These are phyloP conservation scores for Girardinus metallicus DNA, from an alignment of 2,797 vertebrate species.

Conservation along the genomic window DNA sequence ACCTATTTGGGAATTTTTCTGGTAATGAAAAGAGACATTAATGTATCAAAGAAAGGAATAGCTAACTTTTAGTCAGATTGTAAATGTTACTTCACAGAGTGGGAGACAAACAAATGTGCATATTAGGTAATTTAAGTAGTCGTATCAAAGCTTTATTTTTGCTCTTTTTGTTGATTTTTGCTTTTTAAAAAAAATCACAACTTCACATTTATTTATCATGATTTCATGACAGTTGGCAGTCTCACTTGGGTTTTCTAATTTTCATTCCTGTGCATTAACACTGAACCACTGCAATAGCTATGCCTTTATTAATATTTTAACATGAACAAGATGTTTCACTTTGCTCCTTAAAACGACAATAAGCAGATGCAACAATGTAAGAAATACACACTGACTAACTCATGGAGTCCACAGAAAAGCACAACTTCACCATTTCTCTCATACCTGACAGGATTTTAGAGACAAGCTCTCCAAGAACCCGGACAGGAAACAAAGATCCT, in stretches of 20 bases:
- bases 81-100: background rate
- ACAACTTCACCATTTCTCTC: constrained; percentile 21
- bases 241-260: background rate
- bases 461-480: constrained; percentile 41
- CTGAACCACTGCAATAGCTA: background rate
- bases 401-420: background rate
- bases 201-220: background rate
- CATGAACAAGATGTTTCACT: background rate
- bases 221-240: background rate
- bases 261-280: background rate
- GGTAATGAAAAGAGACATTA: background rate
- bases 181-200: background rate
- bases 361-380: background rate
- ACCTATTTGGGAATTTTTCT: background rate
- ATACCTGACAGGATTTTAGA: constrained; percentile 28
- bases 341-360: background rate
- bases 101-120: background rate
- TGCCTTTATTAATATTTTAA: background rate
- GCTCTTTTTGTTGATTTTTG: background rate
- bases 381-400: constrained; percentile 12
- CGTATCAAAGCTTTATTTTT: background rate
- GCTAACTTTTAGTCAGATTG: background rate
- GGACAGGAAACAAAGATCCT: constrained; percentile 57
- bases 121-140: background rate
- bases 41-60: background rate